phyloP scores from a whole-genome alignment of 1,140 invertebrate species.

The Probaryconus sp. region DNA sequence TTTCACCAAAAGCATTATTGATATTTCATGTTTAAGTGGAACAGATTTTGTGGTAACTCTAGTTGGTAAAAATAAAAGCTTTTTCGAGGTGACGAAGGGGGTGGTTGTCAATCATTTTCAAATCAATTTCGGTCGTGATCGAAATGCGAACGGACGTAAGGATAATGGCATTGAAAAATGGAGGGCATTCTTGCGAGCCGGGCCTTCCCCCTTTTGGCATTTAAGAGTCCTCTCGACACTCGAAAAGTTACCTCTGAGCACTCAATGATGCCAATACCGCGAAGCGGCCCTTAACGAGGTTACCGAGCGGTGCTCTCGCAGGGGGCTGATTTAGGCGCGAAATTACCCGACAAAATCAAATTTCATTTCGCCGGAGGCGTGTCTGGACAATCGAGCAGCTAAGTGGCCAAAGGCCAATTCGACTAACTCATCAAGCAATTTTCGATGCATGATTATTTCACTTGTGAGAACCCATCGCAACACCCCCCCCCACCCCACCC shows the following conservation, averaged over 20 bases:
- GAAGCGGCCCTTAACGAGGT: constrained; percentile 73
- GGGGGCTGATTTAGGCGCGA: constrained; percentile 75
- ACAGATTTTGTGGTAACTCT: neutral
- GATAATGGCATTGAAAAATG: constrained; percentile 13
- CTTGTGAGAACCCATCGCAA: no score
- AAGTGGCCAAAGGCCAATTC: constrained; percentile 74
- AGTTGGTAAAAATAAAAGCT: constrained; percentile 4
- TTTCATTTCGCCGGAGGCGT: constrained; percentile 78
- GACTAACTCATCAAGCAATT: constrained; percentile 76
- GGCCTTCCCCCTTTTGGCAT: constrained; percentile 22
- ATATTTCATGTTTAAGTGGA: no score
- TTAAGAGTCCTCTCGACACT: constrained; percentile 60
- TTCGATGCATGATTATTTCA: constrained; percentile 73
- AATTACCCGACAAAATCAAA: constrained; percentile 79
- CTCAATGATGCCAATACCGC: constrained; percentile 73
- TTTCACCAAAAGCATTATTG: no score
- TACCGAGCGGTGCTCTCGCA: constrained; percentile 60
- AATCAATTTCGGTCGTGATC: constrained; percentile 44
- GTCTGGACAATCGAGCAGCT: constrained; percentile 77
- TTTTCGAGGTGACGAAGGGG: no score
- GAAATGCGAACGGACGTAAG: constrained; percentile 18
- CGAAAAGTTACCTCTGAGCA: constrained; percentile 64
- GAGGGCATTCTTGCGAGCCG: constrained; percentile 12
- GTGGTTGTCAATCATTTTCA: constrained; percentile 38
- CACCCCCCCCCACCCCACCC: no score